Base-by-base conservation (phyloP, 2,113 vertebrate genomes). In the Onychostoma macrolepis region DNA sequence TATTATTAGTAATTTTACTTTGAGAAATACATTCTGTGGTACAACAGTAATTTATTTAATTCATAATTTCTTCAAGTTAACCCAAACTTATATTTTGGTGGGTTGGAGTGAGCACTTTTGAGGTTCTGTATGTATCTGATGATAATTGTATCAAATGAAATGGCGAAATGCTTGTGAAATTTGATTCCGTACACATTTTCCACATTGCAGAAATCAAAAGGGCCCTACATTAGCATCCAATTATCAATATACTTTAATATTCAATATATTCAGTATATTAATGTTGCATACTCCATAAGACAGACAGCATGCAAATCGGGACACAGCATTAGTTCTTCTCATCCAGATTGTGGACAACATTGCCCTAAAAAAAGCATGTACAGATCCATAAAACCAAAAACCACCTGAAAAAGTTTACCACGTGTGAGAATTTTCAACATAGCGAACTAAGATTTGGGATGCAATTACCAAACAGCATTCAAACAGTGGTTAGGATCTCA, bases 401-500 rank as follows among this genome's bases (percentile, higher is more conserved):
- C 65, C 6, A 8, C 2, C 12, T 17, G 13, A 69, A 69, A 65
- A 30, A 33, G 6, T 69, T 69, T 7, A 67, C 28, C 6, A 17
- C 3, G 13, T 7, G 12, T 15, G n/a, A 26, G 26, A 11, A 38
- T 71, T 36, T 69, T 36, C 3, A 69, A 69, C 28, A 69, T 9
- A 69, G 7, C 0, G 6, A 33, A 9, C 65, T 21, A 21, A 2
- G 67, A 71, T 38, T 38, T 41, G 69, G 69, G 36, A 72, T 5
- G 19, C 9, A 24, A 24, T 41, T 72, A 33, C 67, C 17, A 19
- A 71, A 38, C 19, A 36, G 30, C 9, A 71, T 9, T 38, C 5
- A 24, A 45, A 63, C 8, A 17, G 28, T 11, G n/a, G 6, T 43
- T 38, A 43, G 11, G 91, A 45, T 92, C 98, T 96, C 85, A 99